phyloP scores from a whole-genome alignment of 2,797 vertebrate genomes.

The Podarcis lilfordi region DNA sequence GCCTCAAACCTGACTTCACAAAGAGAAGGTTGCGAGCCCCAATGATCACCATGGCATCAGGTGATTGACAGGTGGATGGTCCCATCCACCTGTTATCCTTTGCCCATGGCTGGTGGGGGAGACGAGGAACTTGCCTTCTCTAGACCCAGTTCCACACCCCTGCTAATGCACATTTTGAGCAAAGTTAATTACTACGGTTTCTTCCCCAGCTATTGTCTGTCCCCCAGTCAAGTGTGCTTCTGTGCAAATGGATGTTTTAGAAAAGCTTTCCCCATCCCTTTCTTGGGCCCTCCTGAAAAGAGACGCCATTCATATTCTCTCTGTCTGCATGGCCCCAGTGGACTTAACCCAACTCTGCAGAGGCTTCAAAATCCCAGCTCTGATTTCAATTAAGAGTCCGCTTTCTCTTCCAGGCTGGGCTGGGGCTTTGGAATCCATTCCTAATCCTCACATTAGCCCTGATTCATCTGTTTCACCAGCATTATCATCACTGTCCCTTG shows the following conservation, averaged over 20 bases:
- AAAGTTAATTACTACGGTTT: not conserved
- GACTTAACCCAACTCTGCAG: constrained; percentile 70
- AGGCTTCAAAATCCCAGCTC: constrained; percentile 74
- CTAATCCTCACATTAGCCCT: constrained; percentile 74
- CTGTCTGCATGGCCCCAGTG: constrained; percentile 59
- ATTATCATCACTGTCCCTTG: constrained; percentile 60
- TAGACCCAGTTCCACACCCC: too few relatives aligned
- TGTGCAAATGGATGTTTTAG: not conserved
- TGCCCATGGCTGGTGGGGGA: too few relatives aligned
- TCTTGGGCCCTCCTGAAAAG: constrained; percentile 32
- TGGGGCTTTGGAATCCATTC: constrained; percentile 68
- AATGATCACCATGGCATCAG: too few relatives aligned
- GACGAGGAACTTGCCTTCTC: too few relatives aligned
- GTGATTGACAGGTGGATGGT: too few relatives aligned
- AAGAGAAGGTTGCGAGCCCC: too few relatives aligned
- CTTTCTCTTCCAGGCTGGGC: constrained; percentile 55
- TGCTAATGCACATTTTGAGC: too few relatives aligned
- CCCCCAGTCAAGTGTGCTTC: constrained; percentile 28
- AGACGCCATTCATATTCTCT: constrained; percentile 64
- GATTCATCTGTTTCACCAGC: constrained; percentile 74
- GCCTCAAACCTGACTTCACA: too few relatives aligned
- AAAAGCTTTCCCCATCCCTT: constrained; percentile 16
- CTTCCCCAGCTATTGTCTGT: too few relatives aligned
- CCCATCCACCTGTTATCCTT: too few relatives aligned
- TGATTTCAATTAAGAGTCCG: constrained; percentile 75